Conservation (phyloP, 2,797 vertebrate species). For the Cossypha niveicapilla region DNA sequence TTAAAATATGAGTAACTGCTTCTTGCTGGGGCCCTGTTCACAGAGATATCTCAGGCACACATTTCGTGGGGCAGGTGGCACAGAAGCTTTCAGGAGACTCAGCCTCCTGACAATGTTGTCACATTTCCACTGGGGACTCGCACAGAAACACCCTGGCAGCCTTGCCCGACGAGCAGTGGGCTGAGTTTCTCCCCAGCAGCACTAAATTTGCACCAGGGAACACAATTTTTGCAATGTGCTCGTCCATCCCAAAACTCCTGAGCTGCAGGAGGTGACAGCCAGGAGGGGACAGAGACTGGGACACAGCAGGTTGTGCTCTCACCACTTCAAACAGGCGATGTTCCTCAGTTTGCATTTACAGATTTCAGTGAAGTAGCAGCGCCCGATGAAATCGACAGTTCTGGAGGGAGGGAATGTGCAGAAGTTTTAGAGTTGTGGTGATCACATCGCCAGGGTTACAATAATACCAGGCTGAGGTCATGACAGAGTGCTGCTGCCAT, state of each 20-base stretch:
- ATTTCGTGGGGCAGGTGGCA: constrained; percentile 15
- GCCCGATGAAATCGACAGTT: constrained; percentile 92
- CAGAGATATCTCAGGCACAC: neutral
- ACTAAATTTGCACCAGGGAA: neutral
- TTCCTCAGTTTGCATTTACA: constrained; percentile 96
- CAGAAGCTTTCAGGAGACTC: neutral
- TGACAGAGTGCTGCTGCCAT: accelerated
- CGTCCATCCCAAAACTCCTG: neutral
- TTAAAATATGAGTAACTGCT: constrained; percentile 48
- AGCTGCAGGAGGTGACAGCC: accelerated
- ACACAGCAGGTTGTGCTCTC: neutral
- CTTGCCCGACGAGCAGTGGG: neutral
- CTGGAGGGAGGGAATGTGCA: constrained; percentile 56
- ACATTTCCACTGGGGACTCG: neutral
- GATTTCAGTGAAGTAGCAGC: constrained; percentile 92
- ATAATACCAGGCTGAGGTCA: accelerated
- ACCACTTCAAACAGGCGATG: constrained; percentile 97
- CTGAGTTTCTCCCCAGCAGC: neutral
- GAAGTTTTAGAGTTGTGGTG: neutral
- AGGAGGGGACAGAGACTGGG: accelerated
- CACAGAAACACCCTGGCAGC: neutral
- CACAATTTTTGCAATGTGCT: neutral
- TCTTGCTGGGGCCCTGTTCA: neutral
- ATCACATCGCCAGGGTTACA: accelerated
- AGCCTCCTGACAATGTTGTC: neutral